Evolutionary conservation across 2,797 vertebrate genomes (phyloP).

Genomic region (Rachycentron canadum): DNA sequence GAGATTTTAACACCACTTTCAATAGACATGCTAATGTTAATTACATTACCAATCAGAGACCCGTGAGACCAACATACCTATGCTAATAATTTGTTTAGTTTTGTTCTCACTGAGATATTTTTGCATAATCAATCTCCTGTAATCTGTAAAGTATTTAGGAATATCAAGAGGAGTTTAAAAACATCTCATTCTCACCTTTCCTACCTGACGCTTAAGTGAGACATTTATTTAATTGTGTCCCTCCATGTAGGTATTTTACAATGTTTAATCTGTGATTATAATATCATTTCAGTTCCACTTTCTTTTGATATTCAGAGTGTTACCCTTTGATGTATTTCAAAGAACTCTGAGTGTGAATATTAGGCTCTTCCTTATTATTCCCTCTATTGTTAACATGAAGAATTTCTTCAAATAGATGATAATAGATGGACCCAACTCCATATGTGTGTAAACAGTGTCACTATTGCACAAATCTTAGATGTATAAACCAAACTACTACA

Average conservation of each 20-base stretch:
- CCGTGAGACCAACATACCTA: not conserved
- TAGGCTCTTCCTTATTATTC: constrained; percentile 27
- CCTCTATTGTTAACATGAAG: not conserved
- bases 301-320: constrained; percentile 19
- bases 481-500: not conserved
- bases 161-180: constrained; percentile 13
- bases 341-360: constrained; percentile 27
- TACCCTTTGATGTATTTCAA: constrained; percentile 53
- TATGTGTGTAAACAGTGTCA: constrained; percentile 8
- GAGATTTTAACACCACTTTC: not conserved
- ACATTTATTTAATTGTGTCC: constrained; percentile 25
- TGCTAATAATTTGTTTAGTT: not conserved
- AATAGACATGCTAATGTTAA: not conserved
- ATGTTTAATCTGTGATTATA: constrained; percentile 15
- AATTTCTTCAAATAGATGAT: constrained; percentile 10
- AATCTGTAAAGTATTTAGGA: constrained; percentile 13
- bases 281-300: constrained; percentile 21
- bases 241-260: constrained; percentile 15
- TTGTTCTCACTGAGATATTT: constrained; percentile 10
- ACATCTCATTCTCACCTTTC: constrained; percentile 23
- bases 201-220: constrained; percentile 7
- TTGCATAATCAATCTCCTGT: not conserved
- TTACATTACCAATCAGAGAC: not conserved
- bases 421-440: constrained; percentile 9
- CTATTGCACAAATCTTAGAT: not conserved